Percentiles rank a stretch among this genome's conserved stretches.
These are phyloP conservation scores for Drosophila sucinea DNA, from an alignment of 1,140 invertebrate species.

Conservation along the genomic window DNA sequence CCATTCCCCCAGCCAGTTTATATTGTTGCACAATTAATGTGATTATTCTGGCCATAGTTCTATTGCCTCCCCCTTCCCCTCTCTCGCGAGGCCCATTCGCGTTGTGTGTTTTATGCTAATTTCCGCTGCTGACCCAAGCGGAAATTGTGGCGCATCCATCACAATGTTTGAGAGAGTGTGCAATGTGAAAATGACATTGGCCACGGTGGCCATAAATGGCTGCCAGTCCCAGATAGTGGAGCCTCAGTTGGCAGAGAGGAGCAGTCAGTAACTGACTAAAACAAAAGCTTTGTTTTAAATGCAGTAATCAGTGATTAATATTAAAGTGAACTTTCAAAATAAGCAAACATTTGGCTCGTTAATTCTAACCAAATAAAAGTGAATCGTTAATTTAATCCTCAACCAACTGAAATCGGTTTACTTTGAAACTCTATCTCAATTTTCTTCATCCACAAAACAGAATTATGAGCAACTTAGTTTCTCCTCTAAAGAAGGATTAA, in stretches of 20 bases:
- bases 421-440: no score
- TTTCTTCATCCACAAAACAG: no score
- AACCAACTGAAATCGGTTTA: no score
- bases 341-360: no score
- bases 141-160: constrained; percentile 52
- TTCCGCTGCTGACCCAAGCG: constrained; percentile 42
- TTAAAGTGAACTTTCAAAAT: no score
- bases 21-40: constrained; percentile 51
- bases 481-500: no score
- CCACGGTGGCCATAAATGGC: neutral
- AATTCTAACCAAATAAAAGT: no score
- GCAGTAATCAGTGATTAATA: no score
- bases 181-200: constrained; percentile 8
- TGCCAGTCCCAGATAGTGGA: neutral
- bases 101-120: constrained; percentile 33
- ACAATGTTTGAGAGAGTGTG: constrained; percentile 2
- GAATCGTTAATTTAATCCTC: no score
- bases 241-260: neutral
- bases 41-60: constrained; percentile 40
- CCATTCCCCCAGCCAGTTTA: constrained; percentile 25
- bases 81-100: neutral
- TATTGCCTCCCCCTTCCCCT: neutral
- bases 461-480: no score
- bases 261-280: no score
- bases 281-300: no score